Base-by-base conservation (phyloP, 1,140 invertebrate genomes). In the Branchinecta lynchi region DNA sequence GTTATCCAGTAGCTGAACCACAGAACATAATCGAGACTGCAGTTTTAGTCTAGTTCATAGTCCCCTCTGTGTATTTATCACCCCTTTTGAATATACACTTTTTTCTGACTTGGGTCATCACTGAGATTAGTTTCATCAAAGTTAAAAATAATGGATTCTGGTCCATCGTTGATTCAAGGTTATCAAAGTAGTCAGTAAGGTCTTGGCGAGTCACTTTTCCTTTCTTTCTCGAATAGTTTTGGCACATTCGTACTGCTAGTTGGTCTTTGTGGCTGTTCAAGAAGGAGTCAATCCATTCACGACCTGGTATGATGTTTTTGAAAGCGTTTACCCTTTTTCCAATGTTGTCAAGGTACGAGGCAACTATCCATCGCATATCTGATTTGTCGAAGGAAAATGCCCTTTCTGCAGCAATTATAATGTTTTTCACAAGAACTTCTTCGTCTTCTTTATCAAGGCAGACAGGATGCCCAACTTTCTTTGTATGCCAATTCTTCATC, bases 81-180 rank as follows among this genome's bases (percentile, higher is more conserved):
- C 73, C 74, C 69, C 75, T 73, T 60, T 74, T 75, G 66, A 72
- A 71, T 21, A 77, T 71, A 44, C 71, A 66, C 70, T 74, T 75
- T 72, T 76, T 71, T 12, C 72, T 72, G 43, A 77, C 76, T 9
- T 76, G 75, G n/a, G 72, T 80, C 75, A 72, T 79, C 78, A 0
- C 70, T 73, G n/a, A 79, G 71, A 72, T 80, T 79, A 7, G 78
- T 81, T 72, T 80, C 77, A 72, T 81, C 79, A 72, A 76, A 81
- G 72, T 81, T 81, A 20, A 74, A 70, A 69, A 76, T 72, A 70
- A 72, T 69, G 67, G 7, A 44, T 68, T 70, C 67, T 44, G 74
- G 72, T 66, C 73, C 68, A 32, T 68, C 7, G 45, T 32, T 17
- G 60, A 67, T 67, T 72, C 68, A 17, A 75, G 68, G 45, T 74